Conservation (phyloP, 2,888 invertebrate species). For the Syrista parreyssii region DNA sequence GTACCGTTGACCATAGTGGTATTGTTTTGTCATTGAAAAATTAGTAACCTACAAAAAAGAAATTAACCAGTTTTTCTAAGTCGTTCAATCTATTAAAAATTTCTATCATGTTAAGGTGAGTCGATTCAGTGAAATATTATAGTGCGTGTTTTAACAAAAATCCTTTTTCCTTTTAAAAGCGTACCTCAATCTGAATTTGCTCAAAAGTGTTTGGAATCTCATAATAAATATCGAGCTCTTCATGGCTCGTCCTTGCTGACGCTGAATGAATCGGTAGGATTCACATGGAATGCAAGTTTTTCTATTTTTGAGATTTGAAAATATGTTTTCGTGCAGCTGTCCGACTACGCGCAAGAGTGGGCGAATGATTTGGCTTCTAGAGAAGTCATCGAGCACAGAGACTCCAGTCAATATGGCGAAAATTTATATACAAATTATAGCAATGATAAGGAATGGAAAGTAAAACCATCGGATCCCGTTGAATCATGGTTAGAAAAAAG, state of each 20-base stretch:
- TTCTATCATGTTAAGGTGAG: neutral
- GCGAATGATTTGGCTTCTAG: conserved; percentile 43
- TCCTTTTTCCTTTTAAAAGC: neutral
- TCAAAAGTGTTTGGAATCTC: conserved; percentile 41
- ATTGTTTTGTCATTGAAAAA: neutral
- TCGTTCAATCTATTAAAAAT: neutral
- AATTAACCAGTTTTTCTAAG: neutral
- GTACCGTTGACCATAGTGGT: neutral
- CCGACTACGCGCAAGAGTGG: conserved; percentile 51
- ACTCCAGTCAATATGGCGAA: conserved; percentile 47
- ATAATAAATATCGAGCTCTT: conserved; percentile 49
- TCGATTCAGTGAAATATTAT: neutral
- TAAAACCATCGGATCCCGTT: conserved; percentile 36
- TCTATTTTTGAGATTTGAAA: neutral
- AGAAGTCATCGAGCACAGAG: conserved; percentile 40
- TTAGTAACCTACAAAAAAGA: neutral
- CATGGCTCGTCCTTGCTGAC: conserved; percentile 46
- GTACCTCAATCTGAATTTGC: conserved; percentile 33
- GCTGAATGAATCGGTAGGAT: conserved; percentile 44
- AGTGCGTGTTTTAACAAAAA: neutral
- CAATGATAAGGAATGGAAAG: conserved; percentile 30
- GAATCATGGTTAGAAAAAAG: conserved; percentile 44
- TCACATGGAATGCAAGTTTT: neutral
- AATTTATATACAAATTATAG: conserved; percentile 45
- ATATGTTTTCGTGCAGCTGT: neutral